Percentiles rank a stretch among this genome's conserved stretches.
Conservation (phyloP, 2,113 vertebrate species). For the Eretmochelys imbricata region DNA sequence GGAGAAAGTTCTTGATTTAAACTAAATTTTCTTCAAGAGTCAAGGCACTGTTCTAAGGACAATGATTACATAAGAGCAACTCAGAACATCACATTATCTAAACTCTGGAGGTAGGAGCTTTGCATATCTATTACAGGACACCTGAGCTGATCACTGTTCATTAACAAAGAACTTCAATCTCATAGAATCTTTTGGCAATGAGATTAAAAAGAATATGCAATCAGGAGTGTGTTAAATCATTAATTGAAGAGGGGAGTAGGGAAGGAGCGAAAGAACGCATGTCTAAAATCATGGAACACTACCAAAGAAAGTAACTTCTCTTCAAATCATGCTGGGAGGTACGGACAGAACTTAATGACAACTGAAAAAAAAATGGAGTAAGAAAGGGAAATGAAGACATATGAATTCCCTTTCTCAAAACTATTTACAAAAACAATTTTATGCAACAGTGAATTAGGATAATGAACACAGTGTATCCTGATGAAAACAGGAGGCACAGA, state of each 20-base stretch:
- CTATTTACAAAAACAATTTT: neutral
- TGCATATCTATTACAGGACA: neutral
- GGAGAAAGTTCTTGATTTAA: neutral
- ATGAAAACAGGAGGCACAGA: neutral
- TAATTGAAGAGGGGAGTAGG: neutral
- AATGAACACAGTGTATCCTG: neutral
- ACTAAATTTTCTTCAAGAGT: neutral
- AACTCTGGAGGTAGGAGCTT: neutral
- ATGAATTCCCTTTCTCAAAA: neutral
- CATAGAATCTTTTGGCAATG: neutral
- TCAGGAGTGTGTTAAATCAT: neutral
- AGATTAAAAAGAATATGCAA: neutral
- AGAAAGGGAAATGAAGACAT: neutral
- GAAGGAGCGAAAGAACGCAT: neutral
- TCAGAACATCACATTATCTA: neutral
- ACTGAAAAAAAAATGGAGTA: neutral
- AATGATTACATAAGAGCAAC: neutral
- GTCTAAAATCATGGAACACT: neutral
- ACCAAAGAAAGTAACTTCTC: neutral
- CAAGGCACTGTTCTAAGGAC: neutral
- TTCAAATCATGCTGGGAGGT: neutral
- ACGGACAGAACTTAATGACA: neutral
- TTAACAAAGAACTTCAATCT: neutral
- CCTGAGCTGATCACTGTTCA: neutral
- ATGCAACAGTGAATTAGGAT: neutral